These are phyloP conservation scores for Heliornis fulica DNA, from an alignment of 2,113 vertebrate genomes.

Conservation along the genomic window DNA sequence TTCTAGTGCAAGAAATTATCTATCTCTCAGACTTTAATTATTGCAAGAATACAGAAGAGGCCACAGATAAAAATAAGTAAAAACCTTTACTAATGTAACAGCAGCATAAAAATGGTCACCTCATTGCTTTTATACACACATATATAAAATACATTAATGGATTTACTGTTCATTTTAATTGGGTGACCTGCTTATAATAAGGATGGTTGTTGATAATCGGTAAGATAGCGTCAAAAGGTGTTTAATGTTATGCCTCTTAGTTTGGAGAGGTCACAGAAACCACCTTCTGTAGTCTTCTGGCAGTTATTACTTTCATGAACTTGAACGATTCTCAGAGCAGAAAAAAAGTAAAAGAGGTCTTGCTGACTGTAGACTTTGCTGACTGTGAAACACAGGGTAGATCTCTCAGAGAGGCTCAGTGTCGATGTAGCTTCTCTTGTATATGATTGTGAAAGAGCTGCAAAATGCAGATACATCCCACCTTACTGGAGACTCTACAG, in stretches of 20 bases:
- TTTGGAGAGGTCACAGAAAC: background rate
- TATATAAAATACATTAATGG: background rate
- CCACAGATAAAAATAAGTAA: background rate
- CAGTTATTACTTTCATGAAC: background rate
- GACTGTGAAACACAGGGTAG: background rate
- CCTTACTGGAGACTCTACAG: background rate
- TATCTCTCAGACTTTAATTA: background rate
- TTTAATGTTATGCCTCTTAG: background rate
- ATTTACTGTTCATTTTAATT: conserved; percentile 4
- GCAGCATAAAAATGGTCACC: background rate
- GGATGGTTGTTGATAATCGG: background rate
- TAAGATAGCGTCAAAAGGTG: background rate
- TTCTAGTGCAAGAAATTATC: background rate
- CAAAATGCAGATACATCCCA: background rate
- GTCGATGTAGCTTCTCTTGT: fast-evolving
- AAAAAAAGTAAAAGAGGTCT: background rate
- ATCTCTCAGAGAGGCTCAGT: background rate
- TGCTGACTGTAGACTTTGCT: background rate
- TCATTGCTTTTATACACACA: background rate
- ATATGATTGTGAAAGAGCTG: background rate
- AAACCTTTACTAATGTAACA: background rate
- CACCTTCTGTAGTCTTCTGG: background rate
- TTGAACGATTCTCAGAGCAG: background rate
- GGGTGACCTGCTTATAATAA: background rate
- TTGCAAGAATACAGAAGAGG: background rate